phyloP scores from a whole-genome alignment of 2,888 invertebrate genomes.

The Drosophila affinis region DNA sequence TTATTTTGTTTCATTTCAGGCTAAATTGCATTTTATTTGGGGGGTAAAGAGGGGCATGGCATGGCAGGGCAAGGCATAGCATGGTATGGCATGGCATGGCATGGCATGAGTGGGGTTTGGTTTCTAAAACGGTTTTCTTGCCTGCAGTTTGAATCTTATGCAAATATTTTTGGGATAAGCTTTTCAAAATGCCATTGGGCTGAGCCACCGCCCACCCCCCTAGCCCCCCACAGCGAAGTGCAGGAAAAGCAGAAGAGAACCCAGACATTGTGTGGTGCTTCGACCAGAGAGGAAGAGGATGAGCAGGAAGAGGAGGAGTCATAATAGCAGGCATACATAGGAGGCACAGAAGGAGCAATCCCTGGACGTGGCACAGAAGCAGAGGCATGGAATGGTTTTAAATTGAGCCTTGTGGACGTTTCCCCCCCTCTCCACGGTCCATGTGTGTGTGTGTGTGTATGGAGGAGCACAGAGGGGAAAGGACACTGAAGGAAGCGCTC shows the following conservation, averaged over 20 bases:
- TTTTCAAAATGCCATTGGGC: constrained; percentile 58
- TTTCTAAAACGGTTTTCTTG: constrained; percentile 50
- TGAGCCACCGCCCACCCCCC: constrained; percentile 12
- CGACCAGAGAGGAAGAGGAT: not conserved
- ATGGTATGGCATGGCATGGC: too few relatives aligned
- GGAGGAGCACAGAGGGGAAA: not conserved
- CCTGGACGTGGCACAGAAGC: constrained; percentile 3
- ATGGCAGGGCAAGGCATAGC: not conserved
- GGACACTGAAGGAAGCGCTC: constrained; percentile 7
- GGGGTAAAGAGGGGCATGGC: not conserved
- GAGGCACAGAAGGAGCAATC: constrained; percentile 8
- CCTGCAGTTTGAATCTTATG: constrained; percentile 75
- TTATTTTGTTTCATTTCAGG: constrained; percentile 66
- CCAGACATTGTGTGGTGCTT: constrained; percentile 30
- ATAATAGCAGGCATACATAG: not conserved
- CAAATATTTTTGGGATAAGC: constrained; percentile 76
- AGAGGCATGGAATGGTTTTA: constrained; percentile 42
- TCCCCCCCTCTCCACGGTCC: not conserved
- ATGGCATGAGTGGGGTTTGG: constrained; percentile 3
- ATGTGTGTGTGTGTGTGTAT: constrained; percentile 25
- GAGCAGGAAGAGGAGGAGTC: constrained; percentile 13
- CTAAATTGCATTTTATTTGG: constrained; percentile 53
- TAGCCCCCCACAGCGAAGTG: not conserved
- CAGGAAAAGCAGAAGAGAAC: constrained; percentile 7
- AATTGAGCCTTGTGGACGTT: constrained; percentile 63